Base-by-base conservation (phyloP, 2,888 invertebrate genomes). In the Hypolimnas misippus region DNA sequence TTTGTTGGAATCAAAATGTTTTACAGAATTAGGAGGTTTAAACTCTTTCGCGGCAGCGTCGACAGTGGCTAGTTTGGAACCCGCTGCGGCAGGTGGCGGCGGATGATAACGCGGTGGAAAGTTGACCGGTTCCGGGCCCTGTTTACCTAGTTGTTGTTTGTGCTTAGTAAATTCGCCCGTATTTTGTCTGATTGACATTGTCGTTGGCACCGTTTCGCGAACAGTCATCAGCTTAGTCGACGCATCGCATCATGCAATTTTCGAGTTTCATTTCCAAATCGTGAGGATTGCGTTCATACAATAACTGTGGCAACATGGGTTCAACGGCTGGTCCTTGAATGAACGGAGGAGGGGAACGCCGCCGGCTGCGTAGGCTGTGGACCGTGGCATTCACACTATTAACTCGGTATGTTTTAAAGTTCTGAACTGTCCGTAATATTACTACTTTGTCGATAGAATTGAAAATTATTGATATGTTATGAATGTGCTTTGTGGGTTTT, bases 71-170 rank as follows among this genome's bases (percentile, higher is more conserved):
- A 94, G 94, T 67, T 95, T 95, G 66, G 93, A 92, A 69, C 92
- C 93, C 71, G 89, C 86, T 64, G 93, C 93, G 71, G 96, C 95
- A 79, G 94, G 93, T 71, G 95, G 95, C 68, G 95, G 95, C 75
- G 96, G 96, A 82, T 96, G 96, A 88, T 96, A 96, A 70, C 96
- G 94, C 75, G 96, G 96, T 77, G 96, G 96, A 87, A 90, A 91
- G 88, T 85, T 88, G 88, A 90, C 90, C 87, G 89, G 90, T 89
- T 91, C 91, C 70, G 87, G 78, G 77, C 86, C 90, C 83, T 89
- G 91, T 89, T 90, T 91, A 83, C 90, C 89, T 87, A 90, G 83
- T 91, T 90, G 90, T 75, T 87, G 89, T 79, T 89, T 91, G 79
- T 89, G 87, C 81, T 92, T 92, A 81, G 79, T 89, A 76, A 87